These are phyloP conservation scores for Rhinoderma darwinii DNA, from an alignment of 2,113 vertebrate genomes.

Conservation along the genomic window DNA sequence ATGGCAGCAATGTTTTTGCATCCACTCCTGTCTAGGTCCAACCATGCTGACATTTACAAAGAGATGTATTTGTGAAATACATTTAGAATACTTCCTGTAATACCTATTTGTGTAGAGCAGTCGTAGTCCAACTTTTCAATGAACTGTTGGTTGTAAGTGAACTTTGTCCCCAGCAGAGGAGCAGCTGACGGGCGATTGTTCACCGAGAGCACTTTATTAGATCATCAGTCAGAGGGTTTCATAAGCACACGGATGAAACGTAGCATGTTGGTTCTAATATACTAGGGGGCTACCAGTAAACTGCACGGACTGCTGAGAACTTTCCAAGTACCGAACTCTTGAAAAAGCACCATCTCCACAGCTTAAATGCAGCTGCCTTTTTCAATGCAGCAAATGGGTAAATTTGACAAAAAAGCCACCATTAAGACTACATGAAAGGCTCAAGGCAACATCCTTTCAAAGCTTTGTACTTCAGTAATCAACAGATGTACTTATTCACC, in stretches of 20 bases:
- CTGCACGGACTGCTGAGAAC: conserved; percentile 85
- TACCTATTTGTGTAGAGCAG: conserved; percentile 18
- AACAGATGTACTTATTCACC: conserved; percentile 90
- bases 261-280: conserved; percentile 83
- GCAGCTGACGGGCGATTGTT: conserved; percentile 85
- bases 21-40: background rate
- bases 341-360: conserved; percentile 86
- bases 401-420: conserved; percentile 87
- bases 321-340: conserved; percentile 84
- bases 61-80: conserved; percentile 1
- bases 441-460: conserved; percentile 90
- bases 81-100: conserved; percentile 4
- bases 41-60: background rate
- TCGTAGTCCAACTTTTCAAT: conserved; percentile 44
- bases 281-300: conserved; percentile 79
- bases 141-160: conserved; percentile 44
- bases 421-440: conserved; percentile 90
- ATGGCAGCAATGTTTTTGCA: background rate
- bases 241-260: conserved; percentile 82
- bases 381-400: conserved; percentile 88
- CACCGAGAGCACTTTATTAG: conserved; percentile 86
- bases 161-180: conserved; percentile 62
- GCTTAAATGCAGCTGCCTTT: conserved; percentile 89
- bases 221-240: conserved; percentile 84
- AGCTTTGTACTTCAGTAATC: conserved; percentile 93